Base-by-base conservation (phyloP, 2,888 invertebrate genomes). In the Tetanocera ferruginea region DNA sequence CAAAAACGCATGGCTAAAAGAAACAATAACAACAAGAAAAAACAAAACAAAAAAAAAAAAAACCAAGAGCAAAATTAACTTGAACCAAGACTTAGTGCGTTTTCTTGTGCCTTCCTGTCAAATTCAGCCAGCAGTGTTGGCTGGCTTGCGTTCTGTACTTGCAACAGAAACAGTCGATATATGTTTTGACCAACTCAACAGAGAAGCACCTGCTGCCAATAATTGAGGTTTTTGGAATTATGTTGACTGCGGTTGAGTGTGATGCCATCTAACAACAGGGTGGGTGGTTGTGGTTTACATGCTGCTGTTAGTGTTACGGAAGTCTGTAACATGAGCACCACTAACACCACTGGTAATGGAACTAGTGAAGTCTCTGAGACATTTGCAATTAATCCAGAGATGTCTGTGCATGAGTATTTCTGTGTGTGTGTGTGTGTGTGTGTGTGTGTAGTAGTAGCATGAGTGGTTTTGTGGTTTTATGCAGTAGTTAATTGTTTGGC, bases 401-500 rank as follows among this genome's bases (percentile, higher is more conserved):
- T n/a, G 17, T n/a, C n/a, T 52, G n/a, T 67, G 37, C 49, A 11
- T 43, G 43, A 43, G 9, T 19, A 19, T 19, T 19, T 52, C 11
- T 17, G 1, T 52, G 52, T n/a, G 5, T 67, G 19, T 37, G 8
- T 49, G 49, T 67, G 11, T 23, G 23, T 23, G 49, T 23, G 17
- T 64, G 5, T 64, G 34, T 34, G 19, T 28, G 5, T 37, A 1
- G 25, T 23, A 25, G 1, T 64, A 9, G 64, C n/a, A 34, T 31
- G 31, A 17, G 34, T 34, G 34, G 25, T 60, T 64, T 34, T 34
- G 34, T 34, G 31, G 34, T 69, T 49, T 51, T 25, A 28, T 43
- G 70, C 64, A 49, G 69, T 51, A 69, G 69, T 83, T 76, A 82
- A 80, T 79, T 82, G 81, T 82, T 80, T 85, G 85, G 84, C 84